Base-by-base conservation (phyloP, 1,140 invertebrate species). In the Ceratosolen fusciceps region DNA sequence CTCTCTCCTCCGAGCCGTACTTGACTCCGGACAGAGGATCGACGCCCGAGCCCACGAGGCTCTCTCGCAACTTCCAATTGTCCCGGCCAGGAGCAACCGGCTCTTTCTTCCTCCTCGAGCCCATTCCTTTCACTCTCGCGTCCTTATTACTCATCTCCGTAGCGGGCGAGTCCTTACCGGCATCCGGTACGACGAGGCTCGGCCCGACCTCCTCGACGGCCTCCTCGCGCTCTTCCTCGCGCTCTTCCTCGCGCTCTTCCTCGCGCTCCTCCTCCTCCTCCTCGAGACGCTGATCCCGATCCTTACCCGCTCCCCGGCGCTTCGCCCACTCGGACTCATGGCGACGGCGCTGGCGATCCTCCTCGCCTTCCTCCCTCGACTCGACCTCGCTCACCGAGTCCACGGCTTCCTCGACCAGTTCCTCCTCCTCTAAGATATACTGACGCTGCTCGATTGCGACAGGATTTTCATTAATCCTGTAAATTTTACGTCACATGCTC, bases 391-490 rank as follows among this genome's bases (percentile, higher is more conserved):
- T 84, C 10, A 79, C 74, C 2, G 82, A 84, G 39, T 84, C 84
- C 2, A 85, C 82, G 9, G 80, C 65, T 10, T 88, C 86, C n/a
- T 88, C 83, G 4, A 86, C 80, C 19, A 87, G 73, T 56, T 88
- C 87, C 58, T 89, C 87, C 67, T 89, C 87, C 39, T 86, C 78
- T 0, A 88, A 81, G 76, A 88, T 84, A 68, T 85, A 88, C 65
- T 85, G 84, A n/a, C 84, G 26, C 8, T 29, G 52, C 1, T 34
- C 29, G 80, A 19, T 80, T 77, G 87, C 84, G 67, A 84, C 83
- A 2, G 85, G 83, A 60, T 86, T 83, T 31, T 73, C 80, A 62
- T 84, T 83, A 29, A 86, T 81, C 2, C 85, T 82, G 56, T 14
- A 74, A n/a, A 74, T 31, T 65, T 65, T 21, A 37, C 10, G 16